Conservation (phyloP, 1,140 invertebrate species). For the Ectropis grisescens region DNA sequence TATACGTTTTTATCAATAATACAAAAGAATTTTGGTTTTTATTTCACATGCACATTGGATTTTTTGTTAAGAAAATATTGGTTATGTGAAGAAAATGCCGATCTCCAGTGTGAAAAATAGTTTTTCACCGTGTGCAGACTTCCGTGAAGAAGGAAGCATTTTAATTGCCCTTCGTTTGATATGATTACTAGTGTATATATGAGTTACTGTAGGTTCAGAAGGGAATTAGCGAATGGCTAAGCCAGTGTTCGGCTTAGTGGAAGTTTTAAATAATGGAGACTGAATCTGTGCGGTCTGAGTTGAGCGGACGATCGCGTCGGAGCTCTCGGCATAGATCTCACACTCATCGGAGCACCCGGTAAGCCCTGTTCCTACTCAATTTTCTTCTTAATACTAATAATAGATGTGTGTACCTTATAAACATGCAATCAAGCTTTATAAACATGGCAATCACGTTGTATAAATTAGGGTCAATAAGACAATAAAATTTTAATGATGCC, state of each 20-base stretch:
- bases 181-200: conserved; percentile 36
- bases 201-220: conserved; percentile 35
- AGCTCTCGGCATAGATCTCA: conserved; percentile 72
- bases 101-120: conserved; percentile 18
- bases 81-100: conserved; percentile 5
- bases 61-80: not conserved
- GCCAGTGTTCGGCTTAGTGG: conserved; percentile 11
- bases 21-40: conserved; percentile 34
- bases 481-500: no score
- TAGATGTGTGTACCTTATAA: no score
- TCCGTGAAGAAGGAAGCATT: conserved; percentile 39
- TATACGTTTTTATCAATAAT: conserved; percentile 51
- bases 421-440: no score
- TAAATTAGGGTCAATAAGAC: no score
- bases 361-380: no score
- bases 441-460: no score
- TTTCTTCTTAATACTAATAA: no score
- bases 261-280: conserved; percentile 69
- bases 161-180: conserved; percentile 50
- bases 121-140: conserved; percentile 23
- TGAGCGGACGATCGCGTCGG: conserved; percentile 72
- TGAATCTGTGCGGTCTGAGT: conserved; percentile 74
- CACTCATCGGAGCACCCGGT: conserved; percentile 74
- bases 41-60: no score
- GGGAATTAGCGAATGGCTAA: conserved; percentile 47